Evolutionary conservation across 2,888 invertebrate species (phyloP), one percentile per base, ranked within the genome.

Genomic region (Auanema freiburgensis): DNA sequence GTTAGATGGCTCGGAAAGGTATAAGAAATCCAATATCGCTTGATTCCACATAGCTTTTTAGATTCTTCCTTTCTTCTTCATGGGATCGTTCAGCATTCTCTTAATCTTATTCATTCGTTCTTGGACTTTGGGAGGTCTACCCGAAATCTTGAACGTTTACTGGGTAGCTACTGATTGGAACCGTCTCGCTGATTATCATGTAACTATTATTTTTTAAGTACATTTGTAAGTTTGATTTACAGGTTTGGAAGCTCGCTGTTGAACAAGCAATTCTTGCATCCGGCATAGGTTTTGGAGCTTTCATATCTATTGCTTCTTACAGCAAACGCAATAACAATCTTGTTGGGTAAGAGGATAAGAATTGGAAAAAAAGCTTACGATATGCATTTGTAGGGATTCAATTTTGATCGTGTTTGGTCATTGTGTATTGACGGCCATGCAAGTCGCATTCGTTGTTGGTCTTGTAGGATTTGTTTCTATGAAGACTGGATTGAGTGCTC

Each of bases 1-100:
- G 83, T 83, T 23, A 65, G 83, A 54, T 81, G 80, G 76, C 65
- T 84, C n/a, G 83, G 83, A 49, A 83, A 83, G 71, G 78, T 70
- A 53, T 16, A n/a, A n/a, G n/a, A n/a, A n/a, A n/a, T n/a, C n/a
- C n/a, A n/a, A n/a, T 54, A 41, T 16, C 16, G 21, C 10, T 41
- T 49, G 10, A 25, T 33, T 8, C 10, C 50, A 21, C 6, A 18
- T 24, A 6, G 4, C 16, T 53, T 54, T 67, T 24, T 42, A 68
- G 62, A 43, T 64, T 1, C 55, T 68, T 51, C 55, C 69, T 10
- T 58, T 72, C 59, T 41, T 65, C 23, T 56, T 68, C 24, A 59
- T 68, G 46, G 62, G 64, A 43, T 67, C 67, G 0, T 66, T 70
- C 59, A 53, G 66, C n/a, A 44, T 58, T 2, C 63, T 72, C n/a